Evolutionary conservation across 1,140 invertebrate species (phyloP).

Genomic region (Magallana ariakensis): DNA sequence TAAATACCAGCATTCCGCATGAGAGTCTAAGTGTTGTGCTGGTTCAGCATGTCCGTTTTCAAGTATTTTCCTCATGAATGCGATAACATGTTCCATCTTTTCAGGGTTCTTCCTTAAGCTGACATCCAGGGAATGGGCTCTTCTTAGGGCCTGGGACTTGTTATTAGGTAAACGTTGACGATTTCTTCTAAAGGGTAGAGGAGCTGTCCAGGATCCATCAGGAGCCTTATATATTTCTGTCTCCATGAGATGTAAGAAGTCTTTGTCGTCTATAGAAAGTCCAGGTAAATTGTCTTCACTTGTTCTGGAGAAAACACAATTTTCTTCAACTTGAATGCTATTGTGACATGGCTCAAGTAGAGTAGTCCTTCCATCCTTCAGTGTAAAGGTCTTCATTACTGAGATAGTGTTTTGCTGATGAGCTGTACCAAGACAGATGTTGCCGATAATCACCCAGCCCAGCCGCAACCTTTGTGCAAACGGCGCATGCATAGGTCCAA

Average conservation of each 20-base stretch:
- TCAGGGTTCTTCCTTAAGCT: slow-evolving; percentile 44
- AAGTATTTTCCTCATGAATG: slow-evolving; percentile 55
- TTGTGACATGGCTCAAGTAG: slow-evolving; percentile 42
- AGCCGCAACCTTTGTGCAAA: no score
- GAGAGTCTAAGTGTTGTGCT: not conserved
- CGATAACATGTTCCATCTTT: slow-evolving; percentile 46
- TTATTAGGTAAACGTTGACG: not conserved
- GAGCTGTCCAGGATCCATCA: slow-evolving; percentile 45
- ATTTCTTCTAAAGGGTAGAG: slow-evolving; percentile 47
- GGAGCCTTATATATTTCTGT: not conserved
- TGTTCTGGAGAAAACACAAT: not conserved
- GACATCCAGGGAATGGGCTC: slow-evolving; percentile 29
- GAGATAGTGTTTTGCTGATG: slow-evolving; percentile 19
- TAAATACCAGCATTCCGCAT: slow-evolving; percentile 54
- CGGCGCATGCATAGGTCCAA: no score
- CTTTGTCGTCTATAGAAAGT: slow-evolving; percentile 25
- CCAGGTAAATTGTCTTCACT: not conserved
- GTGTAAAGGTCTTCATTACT: no score
- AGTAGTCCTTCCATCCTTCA: slow-evolving; percentile 43
- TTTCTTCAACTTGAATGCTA: not conserved
- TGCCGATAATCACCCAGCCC: no score
- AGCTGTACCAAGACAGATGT: no score
- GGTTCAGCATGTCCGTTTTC: slow-evolving; percentile 47
- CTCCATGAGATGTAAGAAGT: slow-evolving; percentile 10
- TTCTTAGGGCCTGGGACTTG: slow-evolving; percentile 34